Conservation (phyloP, 2,113 vertebrate genomes). For the Ivindomyrus marchei region DNA sequence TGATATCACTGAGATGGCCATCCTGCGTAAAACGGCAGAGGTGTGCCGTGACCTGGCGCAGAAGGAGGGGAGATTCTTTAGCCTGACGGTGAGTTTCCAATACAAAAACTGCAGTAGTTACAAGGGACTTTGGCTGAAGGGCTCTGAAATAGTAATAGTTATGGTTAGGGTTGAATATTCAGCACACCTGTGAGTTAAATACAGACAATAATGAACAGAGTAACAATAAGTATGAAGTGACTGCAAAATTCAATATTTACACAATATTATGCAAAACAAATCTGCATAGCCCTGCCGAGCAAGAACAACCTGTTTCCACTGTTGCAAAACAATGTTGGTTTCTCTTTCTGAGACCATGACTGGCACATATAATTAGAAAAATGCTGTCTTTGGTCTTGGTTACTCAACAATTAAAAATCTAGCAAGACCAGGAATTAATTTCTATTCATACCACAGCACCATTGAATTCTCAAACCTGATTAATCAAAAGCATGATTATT, state of each 20-base stretch:
- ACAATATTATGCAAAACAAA: too few species aligned
- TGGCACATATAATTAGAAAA: not conserved
- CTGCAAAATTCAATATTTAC: too few species aligned
- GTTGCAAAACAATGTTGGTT: not conserved
- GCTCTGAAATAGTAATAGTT: too few species aligned
- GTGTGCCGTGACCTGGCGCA: conserved; percentile 1
- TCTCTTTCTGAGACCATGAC: not conserved
- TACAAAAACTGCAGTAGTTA: not conserved
- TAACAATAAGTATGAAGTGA: too few species aligned
- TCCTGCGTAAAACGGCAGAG: conserved; percentile 23
- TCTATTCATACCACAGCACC: not conserved
- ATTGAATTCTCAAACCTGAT: not conserved
- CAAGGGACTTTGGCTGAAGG: not conserved
- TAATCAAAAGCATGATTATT: not conserved
- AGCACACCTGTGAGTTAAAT: not conserved
- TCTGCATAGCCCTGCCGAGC: too few species aligned
- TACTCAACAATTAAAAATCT: not conserved
- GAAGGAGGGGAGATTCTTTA: conserved; percentile 10
- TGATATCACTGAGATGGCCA: conserved; percentile 15
- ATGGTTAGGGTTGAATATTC: not conserved
- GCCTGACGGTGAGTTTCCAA: conserved; percentile 14
- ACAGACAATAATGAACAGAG: not conserved
- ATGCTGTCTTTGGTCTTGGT: not conserved
- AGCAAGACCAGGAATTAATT: not conserved
- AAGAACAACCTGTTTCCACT: too few species aligned